Evolutionary conservation across 2,113 vertebrate species (phyloP).

Genomic region (Alosa alosa): DNA sequence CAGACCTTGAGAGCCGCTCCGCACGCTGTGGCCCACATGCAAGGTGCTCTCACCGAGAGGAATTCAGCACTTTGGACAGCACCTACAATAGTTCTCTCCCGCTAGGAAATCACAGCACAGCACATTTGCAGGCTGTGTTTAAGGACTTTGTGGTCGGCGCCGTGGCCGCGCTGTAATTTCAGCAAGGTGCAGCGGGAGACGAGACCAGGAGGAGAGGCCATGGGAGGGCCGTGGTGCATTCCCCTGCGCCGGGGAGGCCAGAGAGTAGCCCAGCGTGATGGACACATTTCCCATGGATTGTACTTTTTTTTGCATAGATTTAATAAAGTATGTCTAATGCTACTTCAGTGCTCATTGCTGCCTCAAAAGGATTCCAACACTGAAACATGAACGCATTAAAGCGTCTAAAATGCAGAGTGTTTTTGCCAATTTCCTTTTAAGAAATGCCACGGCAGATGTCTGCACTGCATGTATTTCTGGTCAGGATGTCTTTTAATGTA

Average conservation of each 20-base stretch:
- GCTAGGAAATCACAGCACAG: constrained; percentile 61
- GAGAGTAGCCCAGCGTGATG: not conserved
- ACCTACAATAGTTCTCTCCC: constrained; percentile 68
- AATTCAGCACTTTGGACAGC: constrained; percentile 85
- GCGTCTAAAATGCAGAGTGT: too few relatives aligned
- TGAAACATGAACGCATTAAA: too few relatives aligned
- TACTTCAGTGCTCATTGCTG: not conserved
- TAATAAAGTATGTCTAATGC: not conserved
- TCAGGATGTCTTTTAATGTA: too few relatives aligned
- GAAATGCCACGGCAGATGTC: not conserved
- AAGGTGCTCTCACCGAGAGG: constrained; percentile 71
- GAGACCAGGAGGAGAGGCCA: constrained; percentile 32
- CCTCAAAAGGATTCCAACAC: not conserved
- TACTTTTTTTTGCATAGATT: not conserved
- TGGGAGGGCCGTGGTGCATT: constrained; percentile 23
- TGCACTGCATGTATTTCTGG: not conserved
- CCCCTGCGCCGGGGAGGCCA: not conserved
- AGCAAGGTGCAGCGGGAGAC: constrained; percentile 56
- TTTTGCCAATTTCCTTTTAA: not conserved
- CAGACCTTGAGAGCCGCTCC: constrained; percentile 50
- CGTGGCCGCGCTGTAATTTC: constrained; percentile 54
- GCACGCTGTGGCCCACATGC: constrained; percentile 60
- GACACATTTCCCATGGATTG: not conserved
- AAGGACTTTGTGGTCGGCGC: constrained; percentile 59
- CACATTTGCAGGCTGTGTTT: constrained; percentile 54